These are phyloP conservation scores for Zapornia atra DNA, from an alignment of 2,113 vertebrate genomes.

Conservation along the genomic window DNA sequence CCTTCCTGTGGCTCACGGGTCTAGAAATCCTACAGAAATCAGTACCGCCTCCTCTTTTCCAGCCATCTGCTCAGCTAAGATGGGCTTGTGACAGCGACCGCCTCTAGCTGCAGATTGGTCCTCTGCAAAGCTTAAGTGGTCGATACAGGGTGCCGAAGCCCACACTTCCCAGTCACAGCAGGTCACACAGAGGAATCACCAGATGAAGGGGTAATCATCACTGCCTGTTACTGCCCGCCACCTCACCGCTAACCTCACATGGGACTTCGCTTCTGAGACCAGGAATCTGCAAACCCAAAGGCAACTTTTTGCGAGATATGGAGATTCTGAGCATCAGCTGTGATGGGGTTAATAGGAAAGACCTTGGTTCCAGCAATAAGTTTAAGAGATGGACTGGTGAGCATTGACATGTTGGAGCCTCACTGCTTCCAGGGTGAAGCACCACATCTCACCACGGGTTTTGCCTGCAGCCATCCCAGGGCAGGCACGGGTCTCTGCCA, in stretches of 20 bases:
- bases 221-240: background rate
- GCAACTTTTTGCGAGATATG: background rate
- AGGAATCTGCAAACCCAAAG: background rate
- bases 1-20: background rate
- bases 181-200: no score
- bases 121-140: background rate
- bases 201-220: accelerated
- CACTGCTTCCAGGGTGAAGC: background rate
- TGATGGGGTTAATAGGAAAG: background rate
- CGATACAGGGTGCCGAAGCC: background rate
- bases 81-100: background rate
- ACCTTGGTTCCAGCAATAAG: background rate
- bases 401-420: background rate
- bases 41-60: background rate
- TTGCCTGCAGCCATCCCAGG: accelerated
- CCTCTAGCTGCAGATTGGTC: background rate
- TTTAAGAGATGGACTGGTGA: background rate
- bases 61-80: background rate
- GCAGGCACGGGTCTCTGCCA: background rate
- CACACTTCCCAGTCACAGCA: accelerated
- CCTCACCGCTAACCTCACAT: background rate
- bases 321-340: background rate
- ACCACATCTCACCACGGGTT: background rate
- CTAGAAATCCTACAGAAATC: background rate
- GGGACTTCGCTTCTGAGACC: background rate